Evolutionary conservation across 2,797 vertebrate species (phyloP).

Genomic region (Prionace glauca): DNA sequence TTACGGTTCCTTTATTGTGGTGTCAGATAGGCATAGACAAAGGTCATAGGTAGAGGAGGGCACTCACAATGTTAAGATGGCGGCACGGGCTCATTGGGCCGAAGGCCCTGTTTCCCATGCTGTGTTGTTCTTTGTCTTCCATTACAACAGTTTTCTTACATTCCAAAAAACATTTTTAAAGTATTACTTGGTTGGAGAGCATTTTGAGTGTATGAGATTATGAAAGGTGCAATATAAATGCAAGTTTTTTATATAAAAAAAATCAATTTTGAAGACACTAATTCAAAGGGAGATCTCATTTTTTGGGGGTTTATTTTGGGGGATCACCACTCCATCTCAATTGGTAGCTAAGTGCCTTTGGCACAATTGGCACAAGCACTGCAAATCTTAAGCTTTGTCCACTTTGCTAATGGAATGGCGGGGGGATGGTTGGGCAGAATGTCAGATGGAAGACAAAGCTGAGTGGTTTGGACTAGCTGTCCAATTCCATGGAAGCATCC

Average conservation of each 20-base stretch:
- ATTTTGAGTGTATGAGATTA: background rate
- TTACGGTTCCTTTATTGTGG: too few relatives aligned
- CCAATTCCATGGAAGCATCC: background rate
- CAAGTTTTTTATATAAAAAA: background rate
- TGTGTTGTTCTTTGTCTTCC: too few relatives aligned
- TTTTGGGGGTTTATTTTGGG: background rate
- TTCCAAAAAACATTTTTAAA: background rate
- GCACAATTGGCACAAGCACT: background rate
- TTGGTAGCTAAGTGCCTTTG: background rate
- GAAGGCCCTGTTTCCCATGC: too few relatives aligned
- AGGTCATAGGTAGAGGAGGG: too few relatives aligned
- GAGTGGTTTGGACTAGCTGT: background rate
- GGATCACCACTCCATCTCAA: background rate
- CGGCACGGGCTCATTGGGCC: too few relatives aligned
- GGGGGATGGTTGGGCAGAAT: background rate
- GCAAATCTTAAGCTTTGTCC: background rate
- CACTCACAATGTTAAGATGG: too few relatives aligned
- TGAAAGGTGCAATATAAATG: background rate
- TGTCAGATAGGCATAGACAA: too few relatives aligned
- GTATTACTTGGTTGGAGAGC: background rate
- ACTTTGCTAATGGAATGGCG: background rate
- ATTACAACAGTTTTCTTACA: too few relatives aligned
- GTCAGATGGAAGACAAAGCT: background rate
- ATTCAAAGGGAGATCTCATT: background rate
- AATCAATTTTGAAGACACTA: background rate